Evolutionary conservation across 2,113 vertebrate genomes (phyloP).

Genomic region (Hypocryptadius cinnamomeus): DNA sequence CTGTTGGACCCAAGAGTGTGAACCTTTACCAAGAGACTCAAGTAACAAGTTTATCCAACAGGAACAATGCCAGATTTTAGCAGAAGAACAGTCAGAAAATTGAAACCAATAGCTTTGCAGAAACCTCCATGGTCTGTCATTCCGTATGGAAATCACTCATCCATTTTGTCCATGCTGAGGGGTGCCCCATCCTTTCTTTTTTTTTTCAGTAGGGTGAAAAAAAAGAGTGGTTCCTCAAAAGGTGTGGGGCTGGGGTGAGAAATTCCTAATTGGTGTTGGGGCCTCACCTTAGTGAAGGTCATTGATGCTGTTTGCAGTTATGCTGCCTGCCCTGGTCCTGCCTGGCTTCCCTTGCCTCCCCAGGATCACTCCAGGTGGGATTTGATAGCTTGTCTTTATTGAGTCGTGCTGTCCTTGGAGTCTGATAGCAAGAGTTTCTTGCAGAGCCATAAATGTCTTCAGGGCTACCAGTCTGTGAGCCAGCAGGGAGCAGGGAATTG

Average conservation of each 20-base stretch:
- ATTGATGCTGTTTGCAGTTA: neutral
- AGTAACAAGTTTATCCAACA: neutral
- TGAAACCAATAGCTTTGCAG: neutral
- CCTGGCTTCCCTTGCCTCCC: neutral
- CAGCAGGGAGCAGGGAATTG: slow-evolving; percentile 15
- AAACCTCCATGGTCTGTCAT: neutral
- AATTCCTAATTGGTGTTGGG: neutral
- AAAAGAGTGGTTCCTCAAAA: neutral
- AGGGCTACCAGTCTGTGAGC: neutral
- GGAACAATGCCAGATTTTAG: neutral
- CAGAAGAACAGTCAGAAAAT: neutral
- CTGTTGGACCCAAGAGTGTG: accelerated
- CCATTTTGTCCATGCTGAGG: neutral
- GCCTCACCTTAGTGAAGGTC: neutral
- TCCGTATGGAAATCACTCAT: neutral
- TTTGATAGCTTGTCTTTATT: neutral
- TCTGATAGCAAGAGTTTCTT: neutral
- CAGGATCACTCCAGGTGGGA: neutral
- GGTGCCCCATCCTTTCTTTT: neutral
- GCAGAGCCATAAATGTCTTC: neutral
- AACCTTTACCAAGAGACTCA: neutral
- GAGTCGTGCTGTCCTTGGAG: neutral
- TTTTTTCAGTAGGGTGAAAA: neutral
- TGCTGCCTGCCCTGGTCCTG: neutral
- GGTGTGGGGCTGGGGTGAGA: neutral